Percentiles rank a stretch among this genome's conserved stretches.
phyloP scores from a whole-genome alignment of 2,888 invertebrate genomes.

The Lomographa bimaculata region DNA sequence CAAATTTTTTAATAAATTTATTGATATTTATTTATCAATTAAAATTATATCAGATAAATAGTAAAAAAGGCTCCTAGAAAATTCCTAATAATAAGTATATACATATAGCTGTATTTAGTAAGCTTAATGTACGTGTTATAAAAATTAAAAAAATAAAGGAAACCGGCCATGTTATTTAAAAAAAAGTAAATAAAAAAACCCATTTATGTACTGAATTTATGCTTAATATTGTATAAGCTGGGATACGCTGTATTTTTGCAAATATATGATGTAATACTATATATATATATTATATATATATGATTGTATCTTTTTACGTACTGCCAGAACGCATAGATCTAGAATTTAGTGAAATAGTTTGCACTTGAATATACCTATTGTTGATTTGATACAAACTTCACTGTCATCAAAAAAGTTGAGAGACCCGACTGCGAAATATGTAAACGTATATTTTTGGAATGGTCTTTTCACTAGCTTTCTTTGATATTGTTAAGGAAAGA shows the following conservation, averaged over 20 bases:
- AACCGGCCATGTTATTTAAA: constrained; percentile 74
- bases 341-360: constrained; percentile 14
- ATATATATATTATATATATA: constrained; percentile 34
- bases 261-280: constrained; percentile 42
- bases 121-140: constrained; percentile 43
- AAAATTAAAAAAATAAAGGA: constrained; percentile 51
- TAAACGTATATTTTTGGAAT: no score
- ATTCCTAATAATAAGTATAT: constrained; percentile 39
- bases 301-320: constrained; percentile 32
- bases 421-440: no score
- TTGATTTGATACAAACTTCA: constrained; percentile 8
- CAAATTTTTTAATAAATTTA: no score
- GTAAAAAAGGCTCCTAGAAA: constrained; percentile 9
- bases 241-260: constrained; percentile 75
- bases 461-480: no score
- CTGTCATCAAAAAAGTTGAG: no score
- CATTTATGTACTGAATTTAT: constrained; percentile 58
- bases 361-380: constrained; percentile 7
- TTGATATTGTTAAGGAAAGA: no score
- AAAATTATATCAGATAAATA: constrained; percentile 8
- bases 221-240: constrained; percentile 57
- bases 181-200: constrained; percentile 40
- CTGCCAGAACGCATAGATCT: constrained; percentile 31
- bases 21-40: constrained; percentile 7
- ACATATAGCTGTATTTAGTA: constrained; percentile 66